A percentile compares a stretch with the other conserved stretches of the same genome.
These are phyloP conservation scores for Cromileptes altivelis DNA, from an alignment of 2,113 vertebrate species.

Conservation along the genomic window DNA sequence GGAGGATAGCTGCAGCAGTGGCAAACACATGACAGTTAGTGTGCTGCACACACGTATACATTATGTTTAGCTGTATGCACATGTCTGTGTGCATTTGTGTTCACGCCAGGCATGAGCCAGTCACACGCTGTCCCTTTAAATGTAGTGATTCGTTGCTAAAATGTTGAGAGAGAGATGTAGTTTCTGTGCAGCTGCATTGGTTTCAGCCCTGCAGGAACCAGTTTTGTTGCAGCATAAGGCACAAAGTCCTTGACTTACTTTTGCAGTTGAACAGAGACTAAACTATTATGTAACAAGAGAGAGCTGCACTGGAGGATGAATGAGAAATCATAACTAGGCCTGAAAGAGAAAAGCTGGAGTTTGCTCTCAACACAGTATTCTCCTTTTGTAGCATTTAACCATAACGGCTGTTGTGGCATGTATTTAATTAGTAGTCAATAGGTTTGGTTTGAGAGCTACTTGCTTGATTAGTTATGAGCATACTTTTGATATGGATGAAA, in stretches of 20 bases:
- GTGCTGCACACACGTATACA: neutral
- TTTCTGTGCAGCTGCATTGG: neutral
- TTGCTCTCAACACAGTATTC: neutral
- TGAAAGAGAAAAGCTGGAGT: slow-evolving; percentile 16
- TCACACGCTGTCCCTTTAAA: neutral
- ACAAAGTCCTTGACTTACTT: slow-evolving; percentile 58
- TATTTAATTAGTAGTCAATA: neutral
- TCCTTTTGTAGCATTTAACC: slow-evolving; percentile 1
- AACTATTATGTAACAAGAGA: slow-evolving; percentile 49
- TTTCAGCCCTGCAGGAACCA: slow-evolving; percentile 16
- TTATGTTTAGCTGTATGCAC: neutral
- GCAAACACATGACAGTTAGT: neutral
- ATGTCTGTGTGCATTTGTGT: neutral
- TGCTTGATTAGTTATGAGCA: neutral
- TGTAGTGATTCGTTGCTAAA: neutral
- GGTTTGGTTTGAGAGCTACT: slow-evolving; percentile 13
- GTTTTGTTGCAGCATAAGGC: slow-evolving; percentile 17
- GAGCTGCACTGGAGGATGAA: slow-evolving; percentile 31
- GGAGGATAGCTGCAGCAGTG: slow-evolving; percentile 73
- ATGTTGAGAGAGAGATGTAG: neutral
- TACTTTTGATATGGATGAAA: neutral
- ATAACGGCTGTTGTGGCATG: neutral
- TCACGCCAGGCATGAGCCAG: neutral
- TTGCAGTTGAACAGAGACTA: slow-evolving; percentile 20
- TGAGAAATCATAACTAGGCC: slow-evolving; percentile 32